A percentile compares a stretch with the other conserved stretches of the same genome.
Evolutionary conservation across 2,797 vertebrate species (phyloP).

Genomic region (Periophthalmus magnuspinnatus): DNA sequence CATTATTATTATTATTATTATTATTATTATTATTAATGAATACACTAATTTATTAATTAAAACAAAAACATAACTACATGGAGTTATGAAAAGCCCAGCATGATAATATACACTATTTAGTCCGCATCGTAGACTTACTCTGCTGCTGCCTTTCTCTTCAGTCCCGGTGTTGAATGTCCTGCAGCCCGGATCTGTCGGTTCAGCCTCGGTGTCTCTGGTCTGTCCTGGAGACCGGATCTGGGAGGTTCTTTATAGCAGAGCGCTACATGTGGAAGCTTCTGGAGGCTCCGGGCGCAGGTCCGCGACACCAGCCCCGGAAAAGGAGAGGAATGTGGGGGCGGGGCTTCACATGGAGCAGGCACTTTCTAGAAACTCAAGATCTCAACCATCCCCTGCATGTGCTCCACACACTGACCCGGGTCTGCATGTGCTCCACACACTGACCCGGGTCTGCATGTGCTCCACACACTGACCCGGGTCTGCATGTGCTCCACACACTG

Average conservation of each 20-base stretch:
- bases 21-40: too few species aligned
- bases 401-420: too few species aligned
- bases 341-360: background rate
- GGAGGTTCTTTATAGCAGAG: slow-evolving; percentile 53
- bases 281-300: slow-evolving; percentile 42
- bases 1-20: too few species aligned
- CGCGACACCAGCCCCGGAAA: background rate
- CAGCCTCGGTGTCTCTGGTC: too few species aligned
- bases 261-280: slow-evolving; percentile 72
- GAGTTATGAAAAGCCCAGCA: background rate
- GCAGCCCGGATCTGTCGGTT: too few species aligned
- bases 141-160: fast-evolving
- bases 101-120: background rate
- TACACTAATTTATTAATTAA: too few species aligned
- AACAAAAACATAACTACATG: background rate
- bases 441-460: too few species aligned
- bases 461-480: too few species aligned
- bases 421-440: too few species aligned
- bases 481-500: too few species aligned
- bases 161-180: background rate
- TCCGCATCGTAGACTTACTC: slow-evolving; percentile 23
- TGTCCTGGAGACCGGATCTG: slow-evolving; percentile 37
- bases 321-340: background rate
- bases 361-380: slow-evolving; percentile 9
- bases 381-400: too few species aligned